Conservation (phyloP, 1,140 invertebrate species). For the Cotesia chilonis region DNA sequence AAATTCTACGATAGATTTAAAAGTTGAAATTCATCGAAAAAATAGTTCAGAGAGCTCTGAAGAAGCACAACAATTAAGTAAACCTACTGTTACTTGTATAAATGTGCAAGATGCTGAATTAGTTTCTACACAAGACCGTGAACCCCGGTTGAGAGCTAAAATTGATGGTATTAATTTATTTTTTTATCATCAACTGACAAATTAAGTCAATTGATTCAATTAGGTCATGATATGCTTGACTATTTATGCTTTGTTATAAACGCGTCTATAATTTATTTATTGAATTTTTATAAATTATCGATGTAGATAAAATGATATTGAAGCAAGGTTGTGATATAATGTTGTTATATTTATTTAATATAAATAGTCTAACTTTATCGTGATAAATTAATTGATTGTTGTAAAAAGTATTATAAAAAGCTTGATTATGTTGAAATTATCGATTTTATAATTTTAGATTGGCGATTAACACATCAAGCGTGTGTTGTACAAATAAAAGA, state of each 20-base stretch:
- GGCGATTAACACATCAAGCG: constrained; percentile 49
- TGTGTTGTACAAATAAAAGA: constrained; percentile 54
- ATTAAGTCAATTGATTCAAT: constrained; percentile 7
- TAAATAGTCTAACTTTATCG: too few relatives aligned
- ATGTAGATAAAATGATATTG: too few relatives aligned
- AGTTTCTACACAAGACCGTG: constrained; percentile 30
- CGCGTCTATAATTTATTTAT: background rate
- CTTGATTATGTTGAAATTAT: background rate
- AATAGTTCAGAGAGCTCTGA: constrained; percentile 88
- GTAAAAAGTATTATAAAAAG: background rate
- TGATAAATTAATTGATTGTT: too few relatives aligned
- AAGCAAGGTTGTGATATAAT: too few relatives aligned
- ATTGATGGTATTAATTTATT: constrained; percentile 12
- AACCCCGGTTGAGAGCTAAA: constrained; percentile 7
- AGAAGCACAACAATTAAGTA: constrained; percentile 60
- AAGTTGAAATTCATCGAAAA: constrained; percentile 91
- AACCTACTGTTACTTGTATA: constrained; percentile 52
- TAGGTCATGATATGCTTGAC: background rate
- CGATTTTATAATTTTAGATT: constrained; percentile 42
- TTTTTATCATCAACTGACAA: background rate
- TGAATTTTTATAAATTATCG: too few relatives aligned
- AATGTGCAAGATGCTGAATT: constrained; percentile 56
- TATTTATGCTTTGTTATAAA: too few relatives aligned
- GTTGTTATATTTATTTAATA: too few relatives aligned
- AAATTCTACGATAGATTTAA: constrained; percentile 75